These are phyloP conservation scores for Trachops cirrhosus DNA, from an alignment of 2,797 vertebrate genomes.

Conservation along the genomic window DNA sequence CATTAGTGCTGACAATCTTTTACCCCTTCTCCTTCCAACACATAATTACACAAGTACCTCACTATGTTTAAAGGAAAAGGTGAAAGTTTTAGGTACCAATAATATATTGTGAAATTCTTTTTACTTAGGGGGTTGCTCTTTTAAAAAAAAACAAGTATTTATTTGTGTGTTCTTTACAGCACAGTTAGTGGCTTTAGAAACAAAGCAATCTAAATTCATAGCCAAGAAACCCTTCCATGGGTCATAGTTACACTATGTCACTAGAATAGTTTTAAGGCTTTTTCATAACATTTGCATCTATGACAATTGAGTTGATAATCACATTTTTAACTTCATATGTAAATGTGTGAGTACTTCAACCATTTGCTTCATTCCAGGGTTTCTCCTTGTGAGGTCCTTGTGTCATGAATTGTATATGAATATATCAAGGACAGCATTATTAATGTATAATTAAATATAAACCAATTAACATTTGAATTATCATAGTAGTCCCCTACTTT, in stretches of 20 bases:
- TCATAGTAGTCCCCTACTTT: not conserved
- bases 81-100: slow-evolving; percentile 37
- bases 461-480: slow-evolving; percentile 11
- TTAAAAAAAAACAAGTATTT: not conserved
- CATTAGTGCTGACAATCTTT: slow-evolving; percentile 40
- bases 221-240: not conserved
- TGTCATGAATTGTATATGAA: not conserved
- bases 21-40: slow-evolving; percentile 41
- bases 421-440: not conserved
- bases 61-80: slow-evolving; percentile 37
- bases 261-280: not conserved
- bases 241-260: not conserved
- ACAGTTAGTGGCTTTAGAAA: not conserved
- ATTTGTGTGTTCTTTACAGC: not conserved
- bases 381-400: not conserved
- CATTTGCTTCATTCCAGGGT: not conserved
- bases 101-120: not conserved
- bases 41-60: slow-evolving; percentile 50
- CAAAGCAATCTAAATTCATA: not conserved
- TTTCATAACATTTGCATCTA: not conserved
- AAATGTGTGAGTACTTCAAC: not conserved
- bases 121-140: not conserved
- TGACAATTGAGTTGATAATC: not conserved
- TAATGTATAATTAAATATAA: slow-evolving; percentile 27
- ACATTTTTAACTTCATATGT: not conserved